These are phyloP conservation scores for Podarcis muralis DNA, from an alignment of 2,113 vertebrate species.

Conservation along the genomic window DNA sequence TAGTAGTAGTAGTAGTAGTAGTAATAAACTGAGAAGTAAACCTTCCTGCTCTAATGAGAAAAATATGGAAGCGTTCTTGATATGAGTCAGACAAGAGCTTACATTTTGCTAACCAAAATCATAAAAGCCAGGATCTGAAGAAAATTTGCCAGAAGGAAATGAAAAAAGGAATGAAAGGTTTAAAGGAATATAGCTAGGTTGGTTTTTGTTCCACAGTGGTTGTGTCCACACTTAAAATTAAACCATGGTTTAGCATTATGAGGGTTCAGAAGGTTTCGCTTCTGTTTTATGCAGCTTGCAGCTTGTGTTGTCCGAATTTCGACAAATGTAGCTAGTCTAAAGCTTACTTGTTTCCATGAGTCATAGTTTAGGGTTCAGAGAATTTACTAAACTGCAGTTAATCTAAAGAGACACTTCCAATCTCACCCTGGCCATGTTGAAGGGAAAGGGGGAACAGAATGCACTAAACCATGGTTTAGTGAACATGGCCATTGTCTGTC, in stretches of 20 bases:
- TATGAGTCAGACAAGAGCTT: constrained; percentile 62
- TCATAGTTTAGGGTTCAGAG: too few relatives aligned
- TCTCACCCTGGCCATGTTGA: too few relatives aligned
- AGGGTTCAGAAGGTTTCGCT: too few relatives aligned
- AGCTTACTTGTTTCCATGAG: too few relatives aligned
- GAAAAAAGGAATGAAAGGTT: constrained; percentile 68
- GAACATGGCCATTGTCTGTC: constrained; percentile 7
- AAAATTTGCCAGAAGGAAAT: constrained; percentile 70
- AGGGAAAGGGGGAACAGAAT: too few relatives aligned
- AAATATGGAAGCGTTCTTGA: constrained; percentile 65
- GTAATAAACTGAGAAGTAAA: constrained; percentile 43
- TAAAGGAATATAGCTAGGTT: constrained; percentile 53
- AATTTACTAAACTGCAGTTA: neutral
- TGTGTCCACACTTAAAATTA: too few relatives aligned
- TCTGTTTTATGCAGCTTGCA: too few relatives aligned
- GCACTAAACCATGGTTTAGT: too few relatives aligned
- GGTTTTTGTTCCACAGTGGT: constrained; percentile 36
- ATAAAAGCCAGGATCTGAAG: constrained; percentile 64
- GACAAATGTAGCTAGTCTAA: too few relatives aligned
- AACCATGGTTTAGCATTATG: too few relatives aligned
- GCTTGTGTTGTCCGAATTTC: too few relatives aligned
- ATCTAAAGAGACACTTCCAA: too few relatives aligned
- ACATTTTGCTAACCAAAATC: constrained; percentile 71
- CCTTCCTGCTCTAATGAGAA: constrained; percentile 3
- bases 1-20: constrained; percentile 32